Evolutionary conservation across 1,140 invertebrate species (phyloP), one percentile per base, ranked within the genome.

Genomic region (Phymastichus coffea): DNA sequence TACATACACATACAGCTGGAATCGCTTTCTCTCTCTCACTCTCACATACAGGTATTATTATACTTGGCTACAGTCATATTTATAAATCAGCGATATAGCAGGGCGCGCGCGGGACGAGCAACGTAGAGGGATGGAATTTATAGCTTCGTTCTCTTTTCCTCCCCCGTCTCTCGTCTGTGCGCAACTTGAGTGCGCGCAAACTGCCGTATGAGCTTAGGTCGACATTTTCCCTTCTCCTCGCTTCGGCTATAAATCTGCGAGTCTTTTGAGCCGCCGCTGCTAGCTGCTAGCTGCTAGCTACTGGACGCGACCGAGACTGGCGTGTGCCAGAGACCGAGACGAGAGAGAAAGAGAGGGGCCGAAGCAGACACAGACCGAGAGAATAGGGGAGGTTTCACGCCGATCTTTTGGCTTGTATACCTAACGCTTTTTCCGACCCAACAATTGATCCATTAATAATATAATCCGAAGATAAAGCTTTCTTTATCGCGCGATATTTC

Each of bases 51-150:
- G n/a, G n/a, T 77, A 79, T 79, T 79, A 79, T 80, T 80, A 79
- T 79, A 78, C 76, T 74, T 78, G 70, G 75, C 76, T 76, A 77
- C 74, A 80, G 76, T 80, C 78, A 79, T 80, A 80, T 81, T 81
- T 81, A 81, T 81, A 80, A 81, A 80, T 81, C 79, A 81, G 71
- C 77, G 72, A 80, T 80, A 79, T 74, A 79, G 72, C 69, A 72
- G 70, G 72, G 72, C 70, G 70, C 66, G 67, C 26, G 9, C 40
- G 37, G 57, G 73, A 74, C 71, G 72, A 73, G 66, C 68, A 65
- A 77, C 70, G 72, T 68, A 70, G 72, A 74, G 75, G 74, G 73
- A 75, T 68, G 75, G 71, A 78, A 81, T 80, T 81, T 80, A 79
- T 79, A 77, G 76, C 76, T 75, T 75, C 70, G 73, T 71, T 78